Evolutionary conservation across 2,888 invertebrate species (phyloP), one percentile per base, ranked within the genome.

Genomic region (Caenorhabditis sinica): DNA sequence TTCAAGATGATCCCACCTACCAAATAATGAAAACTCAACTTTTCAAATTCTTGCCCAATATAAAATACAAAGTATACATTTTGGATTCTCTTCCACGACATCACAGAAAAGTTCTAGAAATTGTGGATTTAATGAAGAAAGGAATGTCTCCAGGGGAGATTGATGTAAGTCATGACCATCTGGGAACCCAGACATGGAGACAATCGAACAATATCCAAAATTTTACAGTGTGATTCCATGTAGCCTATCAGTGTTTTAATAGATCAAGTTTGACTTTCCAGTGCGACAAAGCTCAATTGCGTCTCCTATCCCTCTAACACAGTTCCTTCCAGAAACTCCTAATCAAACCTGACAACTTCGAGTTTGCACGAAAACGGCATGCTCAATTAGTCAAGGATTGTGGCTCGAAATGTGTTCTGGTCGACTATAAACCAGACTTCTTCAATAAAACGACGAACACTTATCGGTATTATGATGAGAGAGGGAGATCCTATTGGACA

Each of bases 21-120:
- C 20, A 63, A 36, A 43, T 33, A 25, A 63, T 63, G 63, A 63
- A 63, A 8, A 40, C n/a, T 25, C 63, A 63, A 63, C 36, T 63
- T 15, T 40, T 63, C 15, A 63, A 63, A 25, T 63, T 63, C 43
- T 23, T 63, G 17, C 11, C 40, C 2, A 63, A 63, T 25, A 63
- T 63, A 9, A 63, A 63, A 63, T 43, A 63, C 43, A 63, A 63
- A 43, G 13, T 63, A 20, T 63, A 43, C 33, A 63, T 63, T 63
- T 23, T 63, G 33, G 63, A 63, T 25, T 20, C 63, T 2, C 23
- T 63, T 40, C 63, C 63, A 17, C n/a, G 63, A 5, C 20, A 40
- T 23, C 40, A 33, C 25, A 8, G 63, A 15, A 63, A 43, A 25
- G 43, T 63, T 20, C 23, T 63, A 5, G 63, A 63, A 3, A 63